Base-by-base conservation (phyloP, 2,888 invertebrate genomes). In the Amiota mariae region DNA sequence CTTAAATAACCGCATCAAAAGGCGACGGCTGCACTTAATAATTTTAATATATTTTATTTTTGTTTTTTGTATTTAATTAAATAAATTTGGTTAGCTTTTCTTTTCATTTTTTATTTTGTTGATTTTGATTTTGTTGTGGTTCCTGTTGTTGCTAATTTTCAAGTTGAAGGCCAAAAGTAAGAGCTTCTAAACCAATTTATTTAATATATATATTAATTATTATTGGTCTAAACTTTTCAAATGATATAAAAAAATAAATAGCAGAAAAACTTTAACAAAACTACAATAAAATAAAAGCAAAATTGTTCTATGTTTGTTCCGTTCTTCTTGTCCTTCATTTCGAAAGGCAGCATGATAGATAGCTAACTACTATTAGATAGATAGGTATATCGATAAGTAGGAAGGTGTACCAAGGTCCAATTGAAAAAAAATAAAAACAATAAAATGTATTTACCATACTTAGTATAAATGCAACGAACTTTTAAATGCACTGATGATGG, bases 81-180 rank as follows among this genome's bases (percentile, higher is more conserved):
- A 56, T 70, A 46, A 56, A n/a, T 70, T 49, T 67, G 54, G 15
- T n/a, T 6, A 24, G 10, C 61, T 61, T 61, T 61, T 24, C 20
- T 24, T 24, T 24, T 24, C 11, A 6, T 15, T 15, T 24, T 24
- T 24, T 24, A 8, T 57, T 8, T 57, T 57, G 15, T 15, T 10
- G n/a, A n/a, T 70, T 70, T 13, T 57, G 18, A 56, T 57, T 56
- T 57, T 70, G n/a, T 56, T 72, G 77, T 24, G n/a, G n/a, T 20
- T 11, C 18, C 47, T 67, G n/a, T 71, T 48, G 47, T 24, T 24
- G 63, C 86, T 24, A 83, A 80, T 83, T 83, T 86, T 83, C 77
- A 83, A 83, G 83, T 83, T 86, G 86, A 83, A 86, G 83, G 83
- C 75, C 81, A 76, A 75, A 79, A 81, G 78, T 79, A 79, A 81